Evolutionary conservation across 2,888 invertebrate genomes (phyloP), one percentile per base, ranked within the genome.

Genomic region (Cataglyphis livida): DNA sequence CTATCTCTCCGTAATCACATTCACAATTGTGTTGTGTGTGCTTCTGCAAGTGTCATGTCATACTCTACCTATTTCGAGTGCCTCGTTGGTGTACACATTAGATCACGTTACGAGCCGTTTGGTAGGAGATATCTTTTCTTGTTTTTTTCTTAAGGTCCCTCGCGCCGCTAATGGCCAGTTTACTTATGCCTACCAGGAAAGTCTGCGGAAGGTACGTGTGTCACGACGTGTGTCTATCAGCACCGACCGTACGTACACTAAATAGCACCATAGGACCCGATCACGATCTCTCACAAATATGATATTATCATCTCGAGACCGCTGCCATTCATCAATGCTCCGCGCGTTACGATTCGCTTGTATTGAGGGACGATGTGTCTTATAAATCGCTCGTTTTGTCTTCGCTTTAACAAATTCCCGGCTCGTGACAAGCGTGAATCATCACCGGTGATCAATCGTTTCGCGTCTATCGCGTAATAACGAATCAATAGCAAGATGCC

Each of bases 121-220:
- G 93, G 93, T 93, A 92, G 93, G 93, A 93, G 92, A 92, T 93
- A 89, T 93, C 91, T 93, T 92, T 93, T 93, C 92, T 93, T 93
- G 88, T 92, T 95, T 95, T 95, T 96, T 96, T 96, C 96, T 96
- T 95, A 96, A 96, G 96, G 96, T 96, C 95, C 96, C 96, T 95
- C 96, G 96, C 95, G 96, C 96, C 95, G 95, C 92, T 94, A 95
- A 95, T 94, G 95, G 95, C 95, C 96, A 96, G 96, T 96, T 96
- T 95, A 95, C 96, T 95, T 96, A 96, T 96, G 96, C 96, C 95
- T 96, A 96, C 96, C 96, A 96, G 95, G 96, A 96, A 95, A 96
- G 95, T 95, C 96, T 96, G 90, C 92, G 91, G 93, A 93, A 94
- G 93, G 94, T 94, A 94, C 91, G 93, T 94, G 92, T 90, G 83